Base-by-base conservation (phyloP, 2,888 invertebrate species). In the Digitonthophagus gazella region DNA sequence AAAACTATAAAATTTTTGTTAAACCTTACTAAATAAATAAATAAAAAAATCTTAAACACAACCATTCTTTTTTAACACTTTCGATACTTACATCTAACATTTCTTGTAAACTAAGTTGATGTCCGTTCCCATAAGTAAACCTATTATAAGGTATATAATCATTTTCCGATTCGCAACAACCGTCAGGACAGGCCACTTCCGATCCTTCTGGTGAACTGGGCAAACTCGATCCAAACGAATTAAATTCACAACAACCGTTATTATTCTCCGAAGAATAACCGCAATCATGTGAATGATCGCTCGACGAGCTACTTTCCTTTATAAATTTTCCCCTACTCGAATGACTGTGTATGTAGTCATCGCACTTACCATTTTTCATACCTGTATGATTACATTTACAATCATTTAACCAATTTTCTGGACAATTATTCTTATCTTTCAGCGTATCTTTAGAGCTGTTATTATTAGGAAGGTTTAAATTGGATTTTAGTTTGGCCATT, bases 151-250 rank as follows among this genome's bases (percentile, higher is more conserved):
- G 74, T 55, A 78, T 73, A 73, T 80, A 80, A 68, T 81, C 80
- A 57, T 78, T 75, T 75, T 92, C 92, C 75, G 91, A 90, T 80
- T 92, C 93, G 82, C 96, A 96, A 80, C 93, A 92, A 57, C 92
- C 92, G 79, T 96, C 96, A 0, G 92, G 93, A 82, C 95, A 96
- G 0, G 93, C 94, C 67, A 95, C 89, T 79, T 95, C 96, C 0
- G 95, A 95, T 22, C 95, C 95, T 78, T 95, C 96, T 0, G 95
- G 93, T 2, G 95, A 93, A 80, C 93, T 94, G 75, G 91, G 90
- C 71, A 91, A 85, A 74, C 94, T 94, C 16, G 93, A 93, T 65
- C 90, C 90, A 57, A 89, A 86, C 4, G 89, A 89, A 69, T 88
- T 86, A 44, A 89, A 89, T 74, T 88, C 88, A 77, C 88, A 89